Evolutionary conservation across 2,888 invertebrate genomes (phyloP).

Genomic region (Heliconius sara): DNA sequence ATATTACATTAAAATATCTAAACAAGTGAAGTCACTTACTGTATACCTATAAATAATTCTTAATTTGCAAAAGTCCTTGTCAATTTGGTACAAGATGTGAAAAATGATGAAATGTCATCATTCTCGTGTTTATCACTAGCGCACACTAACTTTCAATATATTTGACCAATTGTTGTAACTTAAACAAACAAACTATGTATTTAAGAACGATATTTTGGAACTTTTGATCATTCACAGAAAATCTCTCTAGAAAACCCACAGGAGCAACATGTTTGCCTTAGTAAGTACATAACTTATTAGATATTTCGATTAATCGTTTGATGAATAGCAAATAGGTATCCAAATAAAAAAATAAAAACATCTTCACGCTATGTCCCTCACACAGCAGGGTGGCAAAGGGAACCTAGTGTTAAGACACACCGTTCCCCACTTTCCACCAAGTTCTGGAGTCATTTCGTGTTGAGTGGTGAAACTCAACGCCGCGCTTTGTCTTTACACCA

Average conservation of each 20-base stretch:
- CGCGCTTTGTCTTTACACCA: no score
- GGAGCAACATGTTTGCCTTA: constrained; percentile 62
- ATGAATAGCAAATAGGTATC: no score
- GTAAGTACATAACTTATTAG: constrained; percentile 58
- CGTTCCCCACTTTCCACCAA: no score
- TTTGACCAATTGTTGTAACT: constrained; percentile 67
- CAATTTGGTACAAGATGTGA: constrained; percentile 51
- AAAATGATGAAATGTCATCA: constrained; percentile 57
- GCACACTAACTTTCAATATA: constrained; percentile 52
- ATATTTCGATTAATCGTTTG: no score
- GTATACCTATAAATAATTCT: neutral
- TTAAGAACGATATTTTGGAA: constrained; percentile 61
- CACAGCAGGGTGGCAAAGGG: no score
- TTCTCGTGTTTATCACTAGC: constrained; percentile 70
- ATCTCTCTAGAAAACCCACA: constrained; percentile 42
- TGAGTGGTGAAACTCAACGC: no score
- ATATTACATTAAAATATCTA: neutral
- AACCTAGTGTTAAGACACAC: no score
- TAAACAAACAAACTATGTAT: constrained; percentile 70
- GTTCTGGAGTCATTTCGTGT: no score
- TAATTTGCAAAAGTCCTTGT: constrained; percentile 32
- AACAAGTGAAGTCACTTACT: neutral
- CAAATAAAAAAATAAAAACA: no score
- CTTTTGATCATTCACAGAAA: constrained; percentile 46
- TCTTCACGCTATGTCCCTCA: no score